phyloP scores from a whole-genome alignment of 2,797 vertebrate genomes.

The Xenops minutus region DNA sequence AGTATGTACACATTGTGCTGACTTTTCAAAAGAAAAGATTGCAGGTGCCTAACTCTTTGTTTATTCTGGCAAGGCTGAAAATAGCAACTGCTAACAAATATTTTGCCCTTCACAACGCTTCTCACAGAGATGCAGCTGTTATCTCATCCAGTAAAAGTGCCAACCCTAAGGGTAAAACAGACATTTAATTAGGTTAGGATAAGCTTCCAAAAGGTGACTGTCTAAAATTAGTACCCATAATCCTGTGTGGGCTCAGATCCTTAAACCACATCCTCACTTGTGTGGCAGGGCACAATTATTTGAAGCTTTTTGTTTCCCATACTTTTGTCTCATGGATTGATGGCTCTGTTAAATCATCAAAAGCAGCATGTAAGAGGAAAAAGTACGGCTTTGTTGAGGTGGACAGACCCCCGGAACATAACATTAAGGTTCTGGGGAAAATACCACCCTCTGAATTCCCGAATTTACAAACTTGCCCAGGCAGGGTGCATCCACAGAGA shows the following conservation, averaged over 20 bases:
- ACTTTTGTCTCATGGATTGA: not conserved
- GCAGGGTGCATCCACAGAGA: not conserved
- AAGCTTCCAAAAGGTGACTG: constrained; percentile 40
- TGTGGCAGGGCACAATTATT: not conserved
- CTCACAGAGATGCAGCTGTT: constrained; percentile 60
- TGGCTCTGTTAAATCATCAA: not conserved
- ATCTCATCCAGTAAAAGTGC: constrained; percentile 48
- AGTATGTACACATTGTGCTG: constrained; percentile 24
- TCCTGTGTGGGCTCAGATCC: constrained; percentile 6
- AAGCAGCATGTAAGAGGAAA: not conserved
- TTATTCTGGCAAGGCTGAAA: constrained; percentile 64
- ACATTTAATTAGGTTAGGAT: constrained; percentile 53
- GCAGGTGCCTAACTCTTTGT: constrained; percentile 58
- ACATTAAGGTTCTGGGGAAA: not conserved
- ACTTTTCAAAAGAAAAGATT: constrained; percentile 44
- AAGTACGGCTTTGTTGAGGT: not conserved
- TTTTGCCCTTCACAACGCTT: constrained; percentile 59
- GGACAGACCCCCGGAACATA: not conserved
- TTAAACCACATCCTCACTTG: not conserved
- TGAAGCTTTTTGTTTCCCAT: not conserved
- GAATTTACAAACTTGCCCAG: not conserved
- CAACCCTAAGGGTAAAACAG: constrained; percentile 46
- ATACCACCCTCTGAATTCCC: not conserved
- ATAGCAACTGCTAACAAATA: constrained; percentile 65
- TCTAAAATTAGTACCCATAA: constrained; percentile 31